phyloP scores from a whole-genome alignment of 92 coral and sea anemone genomes.

The Palythoa grandis region DNA sequence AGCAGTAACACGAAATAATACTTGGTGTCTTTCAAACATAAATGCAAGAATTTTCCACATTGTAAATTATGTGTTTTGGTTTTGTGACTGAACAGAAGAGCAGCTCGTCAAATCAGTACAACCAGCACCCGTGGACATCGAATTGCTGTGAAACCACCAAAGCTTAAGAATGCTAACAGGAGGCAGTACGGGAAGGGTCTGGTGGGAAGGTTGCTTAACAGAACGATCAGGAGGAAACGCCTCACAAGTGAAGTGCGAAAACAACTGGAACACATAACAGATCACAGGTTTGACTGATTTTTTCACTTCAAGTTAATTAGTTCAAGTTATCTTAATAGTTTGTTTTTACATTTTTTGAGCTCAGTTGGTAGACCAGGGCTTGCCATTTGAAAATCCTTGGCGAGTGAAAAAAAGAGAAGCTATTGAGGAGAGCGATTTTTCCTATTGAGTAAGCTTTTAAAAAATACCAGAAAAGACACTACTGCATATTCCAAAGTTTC shows the following conservation, averaged over 20 bases:
- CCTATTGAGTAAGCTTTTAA: no score
- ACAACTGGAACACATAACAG: slow-evolving; percentile 80
- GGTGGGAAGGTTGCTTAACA: slow-evolving; percentile 93
- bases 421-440: no score
- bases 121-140: slow-evolving; percentile 86
- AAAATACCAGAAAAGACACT: no score
- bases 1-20: no score
- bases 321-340: background rate
- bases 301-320: background rate
- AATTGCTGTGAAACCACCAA: slow-evolving; percentile 68
- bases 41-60: no score
- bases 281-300: slow-evolving; percentile 80
- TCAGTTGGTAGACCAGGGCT: background rate
- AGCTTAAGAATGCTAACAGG: slow-evolving; percentile 69
- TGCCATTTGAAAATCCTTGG: no score
- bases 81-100: background rate
- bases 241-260: slow-evolving; percentile 84
- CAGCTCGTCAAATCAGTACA: slow-evolving; percentile 57
- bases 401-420: no score
- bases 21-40: background rate
- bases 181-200: slow-evolving; percentile 91
- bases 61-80: background rate
- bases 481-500: no score
- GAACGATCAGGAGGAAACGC: slow-evolving; percentile 87
- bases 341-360: background rate